These are phyloP conservation scores for Odocoileus virginianus DNA, from an alignment of 2,113 vertebrate species.

Conservation along the genomic window DNA sequence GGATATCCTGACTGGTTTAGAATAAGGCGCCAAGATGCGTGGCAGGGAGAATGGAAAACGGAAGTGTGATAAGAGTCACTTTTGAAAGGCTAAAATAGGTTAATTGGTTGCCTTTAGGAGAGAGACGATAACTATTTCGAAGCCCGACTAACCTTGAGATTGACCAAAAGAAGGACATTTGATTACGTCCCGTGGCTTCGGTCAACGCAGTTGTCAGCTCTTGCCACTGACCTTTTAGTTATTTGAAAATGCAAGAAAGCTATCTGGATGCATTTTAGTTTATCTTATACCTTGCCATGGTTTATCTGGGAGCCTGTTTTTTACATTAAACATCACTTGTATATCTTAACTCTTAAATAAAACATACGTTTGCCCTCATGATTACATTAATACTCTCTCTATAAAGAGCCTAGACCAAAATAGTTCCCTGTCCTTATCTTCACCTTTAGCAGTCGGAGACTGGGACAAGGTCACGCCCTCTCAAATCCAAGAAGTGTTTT, in stretches of 20 bases:
- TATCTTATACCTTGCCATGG: neutral
- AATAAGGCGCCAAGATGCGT: neutral
- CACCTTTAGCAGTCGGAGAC: conserved; percentile 27
- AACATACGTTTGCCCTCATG: neutral
- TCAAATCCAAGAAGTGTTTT: conserved; percentile 45
- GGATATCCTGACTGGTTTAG: neutral
- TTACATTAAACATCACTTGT: neutral
- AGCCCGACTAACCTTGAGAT: neutral
- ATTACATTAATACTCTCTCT: neutral
- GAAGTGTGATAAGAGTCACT: neutral
- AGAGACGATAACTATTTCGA: neutral
- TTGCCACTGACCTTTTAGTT: neutral
- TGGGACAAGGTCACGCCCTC: conserved; percentile 8
- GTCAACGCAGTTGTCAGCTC: neutral
- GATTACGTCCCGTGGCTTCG: neutral
- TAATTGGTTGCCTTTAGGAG: neutral
- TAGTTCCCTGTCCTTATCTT: neutral
- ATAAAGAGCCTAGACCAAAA: neutral
- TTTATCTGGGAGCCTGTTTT: neutral
- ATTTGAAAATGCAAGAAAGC: neutral
- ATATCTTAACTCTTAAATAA: neutral
- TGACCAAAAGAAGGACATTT: neutral
- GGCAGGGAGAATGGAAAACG: neutral
- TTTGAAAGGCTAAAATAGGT: neutral
- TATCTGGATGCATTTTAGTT: neutral